Percentiles rank a stretch among this genome's conserved stretches.
phyloP scores from a whole-genome alignment of 2,797 vertebrate genomes.

The Telmatherina bonti region DNA sequence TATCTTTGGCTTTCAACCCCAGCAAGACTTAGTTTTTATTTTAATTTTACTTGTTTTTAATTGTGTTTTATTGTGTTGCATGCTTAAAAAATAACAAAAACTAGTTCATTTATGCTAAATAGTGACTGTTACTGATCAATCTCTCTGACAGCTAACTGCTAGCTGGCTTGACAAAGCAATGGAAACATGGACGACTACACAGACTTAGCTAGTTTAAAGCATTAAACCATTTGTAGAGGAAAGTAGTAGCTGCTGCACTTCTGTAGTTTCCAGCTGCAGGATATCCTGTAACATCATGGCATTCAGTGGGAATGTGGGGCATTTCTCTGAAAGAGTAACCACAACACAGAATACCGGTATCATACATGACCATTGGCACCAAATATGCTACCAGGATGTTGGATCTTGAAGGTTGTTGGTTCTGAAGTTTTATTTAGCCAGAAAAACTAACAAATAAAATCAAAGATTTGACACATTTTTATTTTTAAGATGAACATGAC shows the following conservation, averaged over 20 bases:
- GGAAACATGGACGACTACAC: background rate
- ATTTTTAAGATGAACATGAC: no score
- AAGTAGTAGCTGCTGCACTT: background rate
- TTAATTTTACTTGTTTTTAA: no score
- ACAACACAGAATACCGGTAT: background rate
- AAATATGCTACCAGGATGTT: background rate
- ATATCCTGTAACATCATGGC: background rate
- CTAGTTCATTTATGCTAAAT: no score
- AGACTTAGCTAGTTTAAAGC: background rate
- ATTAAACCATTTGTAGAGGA: background rate
- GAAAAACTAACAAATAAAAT: background rate
- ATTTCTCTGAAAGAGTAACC: background rate
- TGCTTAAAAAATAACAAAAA: no score
- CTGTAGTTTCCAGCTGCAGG: background rate
- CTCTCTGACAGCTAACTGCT: no score
- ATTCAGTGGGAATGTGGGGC: background rate
- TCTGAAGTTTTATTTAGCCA: background rate
- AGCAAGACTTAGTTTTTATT: no score
- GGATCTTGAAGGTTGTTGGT: background rate
- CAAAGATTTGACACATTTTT: no score
- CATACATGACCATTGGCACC: background rate
- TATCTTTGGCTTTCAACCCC: no score
- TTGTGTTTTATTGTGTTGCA: no score
- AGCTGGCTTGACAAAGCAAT: no score
- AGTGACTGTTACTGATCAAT: background rate